A percentile compares a stretch with the other conserved stretches of the same genome.
phyloP scores from a whole-genome alignment of 2,888 invertebrate species.

The Ferdinandea cuprea region DNA sequence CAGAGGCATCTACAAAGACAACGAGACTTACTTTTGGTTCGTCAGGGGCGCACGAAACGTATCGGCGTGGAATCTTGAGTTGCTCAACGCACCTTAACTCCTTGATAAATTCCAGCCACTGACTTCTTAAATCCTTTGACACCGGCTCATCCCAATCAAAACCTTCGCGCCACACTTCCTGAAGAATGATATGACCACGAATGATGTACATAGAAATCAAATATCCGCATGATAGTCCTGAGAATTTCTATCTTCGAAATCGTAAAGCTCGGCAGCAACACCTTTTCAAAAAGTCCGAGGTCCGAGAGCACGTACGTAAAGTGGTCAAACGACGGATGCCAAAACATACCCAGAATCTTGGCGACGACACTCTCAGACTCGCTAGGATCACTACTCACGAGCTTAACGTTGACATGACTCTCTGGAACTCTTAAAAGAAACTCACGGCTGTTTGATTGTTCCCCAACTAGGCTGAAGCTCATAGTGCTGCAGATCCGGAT shows the following conservation, averaged over 20 bases:
- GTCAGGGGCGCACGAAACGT: neutral
- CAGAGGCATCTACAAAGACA: too few species aligned
- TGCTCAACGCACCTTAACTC: slow-evolving; percentile 1
- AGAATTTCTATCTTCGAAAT: slow-evolving; percentile 15
- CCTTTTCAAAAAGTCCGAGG: neutral
- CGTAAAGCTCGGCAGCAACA: neutral
- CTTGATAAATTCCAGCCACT: slow-evolving; percentile 12
- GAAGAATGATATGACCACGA: slow-evolving; percentile 14
- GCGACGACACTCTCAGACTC: neutral
- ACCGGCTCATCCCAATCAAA: slow-evolving; percentile 21
- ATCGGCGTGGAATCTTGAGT: slow-evolving; percentile 3
- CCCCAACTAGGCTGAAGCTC: neutral
- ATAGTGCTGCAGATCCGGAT: neutral
- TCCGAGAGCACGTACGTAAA: slow-evolving; percentile 14
- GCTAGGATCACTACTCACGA: neutral
- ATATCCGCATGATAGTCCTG: slow-evolving; percentile 25
- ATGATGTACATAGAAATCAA: slow-evolving; percentile 14
- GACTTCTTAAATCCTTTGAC: neutral
- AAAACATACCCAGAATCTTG: slow-evolving; percentile 25
- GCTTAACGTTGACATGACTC: neutral
- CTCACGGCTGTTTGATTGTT: neutral
- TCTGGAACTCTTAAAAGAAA: neutral
- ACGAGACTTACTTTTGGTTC: too few species aligned
- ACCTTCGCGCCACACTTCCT: slow-evolving; percentile 26
- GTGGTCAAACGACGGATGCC: neutral